These are phyloP conservation scores for Lepidurus couesii DNA, from an alignment of 1,140 invertebrate genomes.

Conservation along the genomic window DNA sequence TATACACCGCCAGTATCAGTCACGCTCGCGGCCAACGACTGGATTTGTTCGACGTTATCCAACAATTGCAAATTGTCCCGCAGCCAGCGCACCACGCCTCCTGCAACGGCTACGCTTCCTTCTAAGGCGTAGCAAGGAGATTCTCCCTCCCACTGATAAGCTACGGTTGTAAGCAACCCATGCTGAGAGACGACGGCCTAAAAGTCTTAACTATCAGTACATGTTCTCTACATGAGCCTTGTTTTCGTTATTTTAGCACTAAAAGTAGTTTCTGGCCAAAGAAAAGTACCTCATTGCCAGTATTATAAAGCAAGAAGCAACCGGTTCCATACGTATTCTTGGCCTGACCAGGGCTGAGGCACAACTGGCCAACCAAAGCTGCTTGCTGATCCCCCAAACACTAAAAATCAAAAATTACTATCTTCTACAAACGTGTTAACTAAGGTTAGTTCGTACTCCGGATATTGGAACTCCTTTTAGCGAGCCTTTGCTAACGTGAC, in stretches of 20 bases:
- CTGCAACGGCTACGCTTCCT: conserved; percentile 80
- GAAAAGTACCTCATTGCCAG: conserved; percentile 64
- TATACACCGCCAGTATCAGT: conserved; percentile 77
- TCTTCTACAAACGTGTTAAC: conserved; percentile 22
- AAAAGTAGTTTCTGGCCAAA: too few species aligned
- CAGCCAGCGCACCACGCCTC: conserved; percentile 81
- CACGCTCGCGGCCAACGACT: conserved; percentile 65
- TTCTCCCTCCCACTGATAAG: conserved; percentile 78
- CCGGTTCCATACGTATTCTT: conserved; percentile 97
- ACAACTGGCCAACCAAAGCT: conserved; percentile 89
- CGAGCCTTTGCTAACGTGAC: conserved; percentile 61
- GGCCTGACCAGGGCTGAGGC: conserved; percentile 78
- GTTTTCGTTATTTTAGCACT: background rate
- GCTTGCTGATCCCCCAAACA: conserved; percentile 93
- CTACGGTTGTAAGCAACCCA: conserved; percentile 88
- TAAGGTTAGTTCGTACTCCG: conserved; percentile 57
- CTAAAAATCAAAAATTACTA: conserved; percentile 48
- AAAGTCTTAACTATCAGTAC: conserved; percentile 35
- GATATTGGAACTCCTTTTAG: conserved; percentile 79
- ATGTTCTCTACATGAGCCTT: background rate
- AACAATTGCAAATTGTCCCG: conserved; percentile 79
- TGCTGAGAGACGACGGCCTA: conserved; percentile 73
- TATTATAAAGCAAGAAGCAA: conserved; percentile 94
- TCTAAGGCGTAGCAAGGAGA: conserved; percentile 71
- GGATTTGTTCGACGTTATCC: conserved; percentile 64